A percentile compares a stretch with the other conserved stretches of the same genome.
phyloP scores from a whole-genome alignment of 2,797 vertebrate genomes.

The Crenuchus spilurus region DNA sequence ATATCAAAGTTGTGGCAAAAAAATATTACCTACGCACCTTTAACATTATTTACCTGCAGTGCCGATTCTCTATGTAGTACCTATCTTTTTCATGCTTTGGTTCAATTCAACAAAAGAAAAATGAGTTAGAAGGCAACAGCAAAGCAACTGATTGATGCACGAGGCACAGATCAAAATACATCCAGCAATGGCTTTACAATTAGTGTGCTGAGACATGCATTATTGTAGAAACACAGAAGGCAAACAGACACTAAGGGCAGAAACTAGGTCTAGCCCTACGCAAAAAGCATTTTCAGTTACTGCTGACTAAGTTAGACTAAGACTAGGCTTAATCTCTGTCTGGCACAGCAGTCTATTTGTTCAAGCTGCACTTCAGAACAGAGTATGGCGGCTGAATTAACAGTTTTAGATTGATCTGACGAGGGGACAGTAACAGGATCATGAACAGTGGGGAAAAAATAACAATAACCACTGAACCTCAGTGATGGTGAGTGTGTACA shows the following conservation, averaged over 20 bases:
- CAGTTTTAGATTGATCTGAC: background rate
- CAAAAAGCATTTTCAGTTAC: background rate
- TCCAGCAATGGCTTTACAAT: background rate
- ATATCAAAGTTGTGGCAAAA: background rate
- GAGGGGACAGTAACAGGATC: background rate
- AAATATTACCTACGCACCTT: background rate
- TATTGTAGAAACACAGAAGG: slow-evolving; percentile 3
- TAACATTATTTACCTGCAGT: slow-evolving; percentile 4
- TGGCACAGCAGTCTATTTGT: background rate
- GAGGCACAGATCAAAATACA: slow-evolving; percentile 4
- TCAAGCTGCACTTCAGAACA: background rate
- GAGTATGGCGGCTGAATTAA: background rate
- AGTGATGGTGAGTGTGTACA: background rate
- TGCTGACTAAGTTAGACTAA: background rate
- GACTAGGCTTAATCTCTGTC: background rate
- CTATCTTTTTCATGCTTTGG: background rate
- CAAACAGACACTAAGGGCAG: background rate
- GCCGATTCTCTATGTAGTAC: background rate
- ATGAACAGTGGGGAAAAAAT: background rate
- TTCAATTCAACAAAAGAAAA: background rate
- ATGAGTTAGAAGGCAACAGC: background rate
- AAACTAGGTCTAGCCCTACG: no score
- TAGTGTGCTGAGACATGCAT: background rate
- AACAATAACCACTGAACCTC: background rate
- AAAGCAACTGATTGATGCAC: background rate